Percentiles rank a stretch among this genome's conserved stretches.
phyloP scores from a whole-genome alignment of 2,797 vertebrate genomes.

The Malurus splendens region DNA sequence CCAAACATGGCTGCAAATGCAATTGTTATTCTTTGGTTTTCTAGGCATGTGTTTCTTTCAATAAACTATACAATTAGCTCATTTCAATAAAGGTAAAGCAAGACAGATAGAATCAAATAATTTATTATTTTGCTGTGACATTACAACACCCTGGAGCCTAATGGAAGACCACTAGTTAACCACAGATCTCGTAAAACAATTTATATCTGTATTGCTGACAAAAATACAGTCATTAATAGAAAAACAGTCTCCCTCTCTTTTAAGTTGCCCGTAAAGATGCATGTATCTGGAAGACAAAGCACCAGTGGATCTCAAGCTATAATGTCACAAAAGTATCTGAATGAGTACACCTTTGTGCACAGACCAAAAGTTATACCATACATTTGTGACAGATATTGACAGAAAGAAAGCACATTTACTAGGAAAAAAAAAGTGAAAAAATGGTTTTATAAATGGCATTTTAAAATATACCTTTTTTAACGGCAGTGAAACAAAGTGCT shows the following conservation, averaged over 20 bases:
- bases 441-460: not conserved
- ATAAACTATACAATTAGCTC: not conserved
- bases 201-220: not conserved
- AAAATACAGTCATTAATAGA: not conserved
- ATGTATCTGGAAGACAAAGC: too few species aligned
- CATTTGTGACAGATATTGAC: not conserved
- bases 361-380: not conserved
- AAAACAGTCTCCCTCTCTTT: not conserved
- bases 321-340: not conserved
- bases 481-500: not conserved
- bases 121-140: not conserved
- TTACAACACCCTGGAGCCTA: not conserved
- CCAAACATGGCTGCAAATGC: not conserved
- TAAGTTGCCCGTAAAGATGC: not conserved
- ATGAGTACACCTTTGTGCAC: not conserved
- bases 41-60: not conserved
- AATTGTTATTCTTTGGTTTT: not conserved
- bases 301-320: not conserved
- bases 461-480: not conserved
- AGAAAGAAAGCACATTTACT: not conserved
- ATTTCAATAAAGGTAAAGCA: not conserved
- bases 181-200: not conserved
- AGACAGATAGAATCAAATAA: not conserved
- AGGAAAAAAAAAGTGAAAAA: not conserved
- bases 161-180: not conserved